A percentile compares a stretch with the other conserved stretches of the same genome.
phyloP scores from a whole-genome alignment of 2,113 vertebrate genomes.

The Chlorodrepanis virens region DNA sequence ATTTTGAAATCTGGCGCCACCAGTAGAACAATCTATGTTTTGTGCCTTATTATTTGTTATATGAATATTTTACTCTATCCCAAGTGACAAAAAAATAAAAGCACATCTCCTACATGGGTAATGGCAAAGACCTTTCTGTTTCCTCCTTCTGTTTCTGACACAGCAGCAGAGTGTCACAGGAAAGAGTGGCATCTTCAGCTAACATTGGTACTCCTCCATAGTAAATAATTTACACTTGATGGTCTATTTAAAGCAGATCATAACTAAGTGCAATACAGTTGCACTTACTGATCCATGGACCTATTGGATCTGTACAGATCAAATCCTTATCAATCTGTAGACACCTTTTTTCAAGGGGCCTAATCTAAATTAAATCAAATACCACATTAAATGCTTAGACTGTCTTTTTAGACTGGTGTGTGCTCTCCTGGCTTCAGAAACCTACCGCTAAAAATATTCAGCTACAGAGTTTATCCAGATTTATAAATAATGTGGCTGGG shows the following conservation, averaged over 20 bases:
- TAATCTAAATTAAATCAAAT: not conserved
- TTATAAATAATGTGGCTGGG: not conserved
- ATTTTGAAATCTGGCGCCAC: not conserved
- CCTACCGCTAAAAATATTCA: not conserved
- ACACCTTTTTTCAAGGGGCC: not conserved
- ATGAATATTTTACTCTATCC: not conserved
- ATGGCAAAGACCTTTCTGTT: not conserved
- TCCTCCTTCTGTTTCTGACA: not conserved
- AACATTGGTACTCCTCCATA: not conserved
- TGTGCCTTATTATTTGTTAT: not conserved
- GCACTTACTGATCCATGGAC: not conserved
- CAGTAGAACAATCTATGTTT: not conserved
- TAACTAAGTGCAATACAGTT: not conserved
- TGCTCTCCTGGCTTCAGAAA: not conserved
- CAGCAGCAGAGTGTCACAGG: not conserved
- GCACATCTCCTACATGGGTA: not conserved
- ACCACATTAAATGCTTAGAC: not conserved
- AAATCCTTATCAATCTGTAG: not conserved
- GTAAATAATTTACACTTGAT: not conserved
- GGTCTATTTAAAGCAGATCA: not conserved
- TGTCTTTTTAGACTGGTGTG: not conserved
- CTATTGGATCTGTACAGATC: not conserved
- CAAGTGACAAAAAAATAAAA: not conserved
- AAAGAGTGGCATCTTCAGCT: not conserved
- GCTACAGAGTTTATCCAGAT: not conserved